Conservation (phyloP, 1,140 invertebrate genomes). For the Triops cancriformis region DNA sequence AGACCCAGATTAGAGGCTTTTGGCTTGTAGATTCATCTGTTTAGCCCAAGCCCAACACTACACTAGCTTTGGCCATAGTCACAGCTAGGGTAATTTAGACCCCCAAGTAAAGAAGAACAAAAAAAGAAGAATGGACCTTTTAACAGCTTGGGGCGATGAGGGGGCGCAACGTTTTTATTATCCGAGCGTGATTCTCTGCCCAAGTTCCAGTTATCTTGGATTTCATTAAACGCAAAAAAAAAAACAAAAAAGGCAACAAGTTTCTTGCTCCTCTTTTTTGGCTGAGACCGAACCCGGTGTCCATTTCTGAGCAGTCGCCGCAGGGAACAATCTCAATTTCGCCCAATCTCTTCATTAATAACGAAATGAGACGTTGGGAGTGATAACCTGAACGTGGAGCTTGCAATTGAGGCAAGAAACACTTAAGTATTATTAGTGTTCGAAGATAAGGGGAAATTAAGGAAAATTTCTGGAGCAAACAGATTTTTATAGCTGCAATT, state of each 20-base stretch:
- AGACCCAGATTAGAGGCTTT: constrained; percentile 9
- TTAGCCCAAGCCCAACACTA: not conserved
- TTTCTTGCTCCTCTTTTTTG: not conserved
- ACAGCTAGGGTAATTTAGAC: not conserved
- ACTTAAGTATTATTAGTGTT: too few relatives aligned
- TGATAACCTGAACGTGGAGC: not conserved
- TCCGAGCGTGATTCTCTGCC: constrained; percentile 8
- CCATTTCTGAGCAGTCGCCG: not conserved
- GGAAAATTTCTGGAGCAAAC: too few relatives aligned
- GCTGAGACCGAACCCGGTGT: not conserved
- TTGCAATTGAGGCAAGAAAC: not conserved
- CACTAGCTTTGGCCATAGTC: not conserved
- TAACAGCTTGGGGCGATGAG: not conserved
- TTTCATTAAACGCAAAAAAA: not conserved
- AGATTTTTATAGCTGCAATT: too few relatives aligned
- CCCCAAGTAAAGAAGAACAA: not conserved
- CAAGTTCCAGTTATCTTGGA: constrained; percentile 1
- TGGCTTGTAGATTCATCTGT: not conserved
- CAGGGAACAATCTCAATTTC: not conserved
- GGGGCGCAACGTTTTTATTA: not conserved
- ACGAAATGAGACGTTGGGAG: not conserved
- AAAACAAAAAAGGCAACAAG: constrained; percentile 8
- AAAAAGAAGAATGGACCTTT: not conserved
- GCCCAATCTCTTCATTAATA: not conserved
- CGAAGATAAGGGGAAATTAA: too few relatives aligned